Evolutionary conservation across 2,888 invertebrate species (phyloP).

Genomic region (Coecobrya sp.): DNA sequence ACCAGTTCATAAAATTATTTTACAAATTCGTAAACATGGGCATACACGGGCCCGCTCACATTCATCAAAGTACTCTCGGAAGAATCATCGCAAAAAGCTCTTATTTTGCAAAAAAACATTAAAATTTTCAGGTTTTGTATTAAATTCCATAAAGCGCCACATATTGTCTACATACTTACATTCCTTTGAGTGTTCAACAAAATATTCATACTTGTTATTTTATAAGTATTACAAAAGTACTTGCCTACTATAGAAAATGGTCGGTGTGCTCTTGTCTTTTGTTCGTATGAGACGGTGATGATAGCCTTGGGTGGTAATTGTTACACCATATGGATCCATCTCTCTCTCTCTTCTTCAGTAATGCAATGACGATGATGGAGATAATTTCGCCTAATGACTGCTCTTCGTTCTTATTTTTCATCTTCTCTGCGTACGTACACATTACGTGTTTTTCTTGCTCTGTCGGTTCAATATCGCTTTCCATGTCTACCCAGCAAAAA

Average conservation of each 20-base stretch:
- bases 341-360: conserved; percentile 45
- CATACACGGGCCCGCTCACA: not conserved
- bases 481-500: not conserved
- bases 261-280: conserved; percentile 30
- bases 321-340: conserved; percentile 82
- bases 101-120: conserved; percentile 56
- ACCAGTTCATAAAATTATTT: conserved; percentile 58
- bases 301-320: conserved; percentile 84
- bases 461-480: not conserved
- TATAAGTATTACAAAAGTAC: not conserved
- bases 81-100: conserved; percentile 32
- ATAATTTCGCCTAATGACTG: conserved; percentile 84
- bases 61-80: conserved; percentile 21
- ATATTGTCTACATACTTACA: conserved; percentile 34
- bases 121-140: conserved; percentile 54
- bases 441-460: conserved; percentile 17
- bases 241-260: conserved; percentile 28
- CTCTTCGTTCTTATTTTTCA: conserved; percentile 57
- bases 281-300: conserved; percentile 57
- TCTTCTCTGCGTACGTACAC: not conserved
- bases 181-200: not conserved
- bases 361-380: conserved; percentile 67
- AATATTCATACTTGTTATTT: conserved; percentile 41
- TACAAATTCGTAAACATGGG: conserved; percentile 19
- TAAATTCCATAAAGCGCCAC: conserved; percentile 45